These are phyloP conservation scores for Troglohyphantes excavatus DNA, from an alignment of 2,888 invertebrate species.

Conservation along the genomic window DNA sequence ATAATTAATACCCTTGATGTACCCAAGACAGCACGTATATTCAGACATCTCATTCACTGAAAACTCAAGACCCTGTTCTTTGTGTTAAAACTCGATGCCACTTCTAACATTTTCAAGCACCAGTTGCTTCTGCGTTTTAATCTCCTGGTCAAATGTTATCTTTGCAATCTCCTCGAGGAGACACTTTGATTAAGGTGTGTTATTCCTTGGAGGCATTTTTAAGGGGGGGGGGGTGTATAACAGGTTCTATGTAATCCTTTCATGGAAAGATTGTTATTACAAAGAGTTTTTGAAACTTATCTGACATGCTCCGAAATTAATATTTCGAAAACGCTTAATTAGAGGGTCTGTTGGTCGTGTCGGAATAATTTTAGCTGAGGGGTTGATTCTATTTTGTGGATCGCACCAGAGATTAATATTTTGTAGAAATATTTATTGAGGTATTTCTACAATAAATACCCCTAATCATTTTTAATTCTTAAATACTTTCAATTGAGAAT, in stretches of 20 bases:
- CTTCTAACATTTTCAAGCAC: neutral
- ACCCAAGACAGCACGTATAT: too few relatives aligned
- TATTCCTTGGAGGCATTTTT: neutral
- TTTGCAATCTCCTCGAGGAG: neutral
- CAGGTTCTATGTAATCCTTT: neutral
- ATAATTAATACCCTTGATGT: conserved; percentile 23
- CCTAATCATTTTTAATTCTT: too few relatives aligned
- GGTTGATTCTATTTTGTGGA: too few relatives aligned
- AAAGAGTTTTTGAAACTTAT: neutral
- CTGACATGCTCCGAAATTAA: neutral
- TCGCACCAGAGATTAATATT: too few relatives aligned
- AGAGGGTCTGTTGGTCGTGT: too few relatives aligned
- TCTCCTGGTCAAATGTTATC: conserved; percentile 9
- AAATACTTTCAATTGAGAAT: too few relatives aligned
- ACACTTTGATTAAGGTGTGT: conserved; percentile 1
- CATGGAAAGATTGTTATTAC: neutral
- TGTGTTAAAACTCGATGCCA: neutral
- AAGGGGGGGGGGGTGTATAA: neutral
- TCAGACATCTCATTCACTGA: neutral
- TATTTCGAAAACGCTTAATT: neutral
- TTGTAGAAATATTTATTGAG: too few relatives aligned
- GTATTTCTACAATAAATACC: too few relatives aligned
- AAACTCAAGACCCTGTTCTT: neutral
- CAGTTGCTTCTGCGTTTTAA: neutral
- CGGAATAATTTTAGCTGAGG: too few relatives aligned